Percentiles rank a stretch among this genome's conserved stretches.
Conservation (phyloP, 1,140 invertebrate genomes). For the Wiebesia pumilae region DNA sequence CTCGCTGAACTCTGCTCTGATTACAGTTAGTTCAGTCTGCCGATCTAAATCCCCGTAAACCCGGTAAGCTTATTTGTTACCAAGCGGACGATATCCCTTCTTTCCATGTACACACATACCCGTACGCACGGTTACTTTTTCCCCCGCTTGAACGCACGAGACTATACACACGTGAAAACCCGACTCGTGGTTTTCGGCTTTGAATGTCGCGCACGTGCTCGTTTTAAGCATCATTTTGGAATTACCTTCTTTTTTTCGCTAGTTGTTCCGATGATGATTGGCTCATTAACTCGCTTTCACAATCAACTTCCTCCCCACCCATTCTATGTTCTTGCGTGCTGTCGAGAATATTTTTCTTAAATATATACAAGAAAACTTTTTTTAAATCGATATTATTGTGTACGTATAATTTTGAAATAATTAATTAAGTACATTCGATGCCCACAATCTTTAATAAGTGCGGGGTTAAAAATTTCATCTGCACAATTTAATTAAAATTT, state of each 20-base stretch:
- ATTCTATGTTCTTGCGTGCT: neutral
- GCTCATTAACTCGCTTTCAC: conserved; percentile 7
- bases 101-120: neutral
- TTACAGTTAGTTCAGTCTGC: conserved; percentile 72
- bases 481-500: neutral
- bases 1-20: conserved; percentile 65
- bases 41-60: conserved; percentile 69
- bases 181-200: conserved; percentile 3
- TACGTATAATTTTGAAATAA: neutral
- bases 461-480: neutral
- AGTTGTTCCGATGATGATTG: neutral
- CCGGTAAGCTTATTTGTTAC: conserved; percentile 60
- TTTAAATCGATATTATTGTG: neutral
- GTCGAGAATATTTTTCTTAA: neutral
- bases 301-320: neutral
- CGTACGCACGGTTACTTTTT: too few relatives aligned
- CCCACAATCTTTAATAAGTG: neutral
- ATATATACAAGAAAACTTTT: neutral
- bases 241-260: conserved; percentile 44
- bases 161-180: conserved; percentile 34
- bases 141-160: too few relatives aligned
- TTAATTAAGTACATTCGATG: neutral
- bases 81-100: conserved; percentile 54
- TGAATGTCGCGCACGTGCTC: neutral
- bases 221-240: conserved; percentile 34